phyloP scores from a whole-genome alignment of 2,113 vertebrate genomes.

The Notiomystis cincta region DNA sequence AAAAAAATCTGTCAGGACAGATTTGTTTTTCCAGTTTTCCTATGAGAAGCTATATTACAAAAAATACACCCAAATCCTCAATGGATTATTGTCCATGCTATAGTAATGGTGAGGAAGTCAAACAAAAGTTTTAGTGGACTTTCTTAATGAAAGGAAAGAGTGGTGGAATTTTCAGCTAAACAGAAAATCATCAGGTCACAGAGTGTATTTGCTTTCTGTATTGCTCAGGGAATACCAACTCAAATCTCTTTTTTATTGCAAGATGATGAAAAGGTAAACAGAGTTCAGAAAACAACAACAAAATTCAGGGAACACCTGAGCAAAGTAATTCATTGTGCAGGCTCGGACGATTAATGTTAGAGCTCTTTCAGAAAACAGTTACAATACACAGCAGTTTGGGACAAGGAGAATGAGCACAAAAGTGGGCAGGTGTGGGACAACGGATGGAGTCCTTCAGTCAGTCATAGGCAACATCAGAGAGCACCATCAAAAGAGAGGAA shows the following conservation, averaged over 20 bases:
- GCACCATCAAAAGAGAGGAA: not conserved
- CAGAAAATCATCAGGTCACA: not conserved
- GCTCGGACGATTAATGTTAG: not conserved
- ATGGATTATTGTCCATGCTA: not conserved
- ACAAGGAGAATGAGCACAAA: not conserved
- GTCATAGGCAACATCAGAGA: not conserved
- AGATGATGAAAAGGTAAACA: not conserved
- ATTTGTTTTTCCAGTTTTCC: not conserved
- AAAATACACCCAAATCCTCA: not conserved
- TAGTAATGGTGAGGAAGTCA: not conserved
- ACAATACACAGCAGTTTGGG: not conserved
- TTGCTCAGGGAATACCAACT: not conserved
- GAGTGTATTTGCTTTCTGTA: not conserved
- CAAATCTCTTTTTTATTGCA: not conserved
- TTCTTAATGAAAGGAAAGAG: not conserved
- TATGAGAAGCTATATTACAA: not conserved
- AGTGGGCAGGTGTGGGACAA: not conserved
- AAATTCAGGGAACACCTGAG: not conserved
- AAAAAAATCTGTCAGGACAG: not conserved
- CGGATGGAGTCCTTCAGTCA: not conserved
- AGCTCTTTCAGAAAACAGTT: not conserved
- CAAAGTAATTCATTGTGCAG: not conserved
- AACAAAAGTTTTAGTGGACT: not conserved
- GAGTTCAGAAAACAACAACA: not conserved
- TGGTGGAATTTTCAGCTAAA: not conserved